A percentile compares a stretch with the other conserved stretches of the same genome.
These are phyloP conservation scores for pig (Sus scrofa) DNA, from an alignment of 2,113 vertebrate genomes.

Conservation along the genomic window T2T-Sscrofa CM000812.6:179339501-179340000, in stretches of 20 bases:
- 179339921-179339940: not conserved
- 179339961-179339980: not conserved
- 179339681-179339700: not conserved
- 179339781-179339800: not conserved
- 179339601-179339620: not conserved
- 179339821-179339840: not conserved
- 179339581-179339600: not conserved
- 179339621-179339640: not conserved
- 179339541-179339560: not conserved
- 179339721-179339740: not conserved
- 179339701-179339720: not conserved
- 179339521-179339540: not conserved
- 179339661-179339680: not conserved
- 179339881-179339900: not conserved
- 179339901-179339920: accelerated
- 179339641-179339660: not conserved
- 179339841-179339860: too few species aligned
- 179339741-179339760: too few species aligned
- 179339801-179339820: not conserved
- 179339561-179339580: not conserved
- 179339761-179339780: not conserved
- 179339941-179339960: not conserved
- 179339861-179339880: not conserved
- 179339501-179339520: not conserved
- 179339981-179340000: not conserved